phyloP scores from a whole-genome alignment of 2,113 vertebrate genomes.

The Amphiprion ocellaris region DNA sequence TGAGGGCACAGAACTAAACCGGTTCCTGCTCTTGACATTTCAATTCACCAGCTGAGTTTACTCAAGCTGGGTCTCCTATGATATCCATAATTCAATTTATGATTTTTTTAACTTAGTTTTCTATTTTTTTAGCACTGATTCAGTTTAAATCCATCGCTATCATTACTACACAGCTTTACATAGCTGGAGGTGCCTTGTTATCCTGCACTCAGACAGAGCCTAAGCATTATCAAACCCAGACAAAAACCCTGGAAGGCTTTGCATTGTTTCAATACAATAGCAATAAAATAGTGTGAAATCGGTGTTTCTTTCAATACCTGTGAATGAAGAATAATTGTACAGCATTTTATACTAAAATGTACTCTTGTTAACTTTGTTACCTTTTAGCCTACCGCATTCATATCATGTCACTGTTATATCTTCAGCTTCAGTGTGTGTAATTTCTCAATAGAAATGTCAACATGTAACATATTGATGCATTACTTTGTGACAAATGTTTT shows the following conservation, averaged over 20 bases:
- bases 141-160: slow-evolving; percentile 8
- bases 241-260: neutral
- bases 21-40: slow-evolving; percentile 49
- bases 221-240: neutral
- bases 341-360: too few relatives aligned
- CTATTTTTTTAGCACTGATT: slow-evolving; percentile 18
- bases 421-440: too few relatives aligned
- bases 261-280: neutral
- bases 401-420: neutral
- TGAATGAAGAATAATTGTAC: neutral
- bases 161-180: slow-evolving; percentile 8
- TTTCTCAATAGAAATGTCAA: too few relatives aligned
- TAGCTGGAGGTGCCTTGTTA: neutral
- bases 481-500: too few relatives aligned
- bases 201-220: neutral
- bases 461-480: too few relatives aligned
- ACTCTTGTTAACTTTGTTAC: neutral
- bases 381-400: neutral
- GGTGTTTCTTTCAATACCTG: neutral
- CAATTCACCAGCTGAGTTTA: slow-evolving; percentile 49
- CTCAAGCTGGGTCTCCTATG: neutral
- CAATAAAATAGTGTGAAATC: neutral
- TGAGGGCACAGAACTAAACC: slow-evolving; percentile 43
- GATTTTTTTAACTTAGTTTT: slow-evolving; percentile 17
- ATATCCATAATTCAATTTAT: slow-evolving; percentile 36